Conservation (phyloP, 2,797 vertebrate species). For the Falco concolor region DNA sequence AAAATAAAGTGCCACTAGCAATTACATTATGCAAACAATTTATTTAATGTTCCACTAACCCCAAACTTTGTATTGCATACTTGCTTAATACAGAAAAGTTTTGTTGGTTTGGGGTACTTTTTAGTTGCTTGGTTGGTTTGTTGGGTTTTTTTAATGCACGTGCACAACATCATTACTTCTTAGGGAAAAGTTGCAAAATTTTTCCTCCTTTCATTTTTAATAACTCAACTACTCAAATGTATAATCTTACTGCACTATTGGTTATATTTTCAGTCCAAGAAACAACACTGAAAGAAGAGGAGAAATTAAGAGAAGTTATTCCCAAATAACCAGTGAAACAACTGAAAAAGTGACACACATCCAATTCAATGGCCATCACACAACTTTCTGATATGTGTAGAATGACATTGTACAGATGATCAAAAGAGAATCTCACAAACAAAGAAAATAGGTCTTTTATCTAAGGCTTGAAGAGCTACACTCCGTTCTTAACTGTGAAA, state of each 20-base stretch:
- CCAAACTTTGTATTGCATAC: not conserved
- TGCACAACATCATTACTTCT: constrained; percentile 31
- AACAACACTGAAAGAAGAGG: not conserved
- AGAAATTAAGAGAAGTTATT: not conserved
- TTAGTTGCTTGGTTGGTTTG: not conserved
- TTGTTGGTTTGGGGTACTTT: not conserved
- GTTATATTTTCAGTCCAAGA: not conserved
- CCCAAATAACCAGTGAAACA: not conserved
- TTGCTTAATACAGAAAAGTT: not conserved
- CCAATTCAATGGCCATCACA: not conserved
- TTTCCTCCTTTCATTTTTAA: not conserved
- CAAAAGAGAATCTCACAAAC: not conserved
- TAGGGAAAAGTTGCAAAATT: constrained; percentile 6
- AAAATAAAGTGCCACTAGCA: constrained; percentile 45
- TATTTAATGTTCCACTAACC: not conserved
- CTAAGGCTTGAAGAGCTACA: not conserved
- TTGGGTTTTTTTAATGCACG: not conserved
- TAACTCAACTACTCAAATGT: constrained; percentile 3
- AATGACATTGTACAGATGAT: not conserved
- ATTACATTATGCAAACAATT: constrained; percentile 38
- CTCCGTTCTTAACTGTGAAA: not conserved
- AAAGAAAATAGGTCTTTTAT: not conserved
- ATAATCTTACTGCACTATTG: constrained; percentile 1
- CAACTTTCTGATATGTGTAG: not conserved
- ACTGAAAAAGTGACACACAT: not conserved